Base-by-base conservation (phyloP, 2,888 invertebrate species). In the Epirrhoe alternata region DNA sequence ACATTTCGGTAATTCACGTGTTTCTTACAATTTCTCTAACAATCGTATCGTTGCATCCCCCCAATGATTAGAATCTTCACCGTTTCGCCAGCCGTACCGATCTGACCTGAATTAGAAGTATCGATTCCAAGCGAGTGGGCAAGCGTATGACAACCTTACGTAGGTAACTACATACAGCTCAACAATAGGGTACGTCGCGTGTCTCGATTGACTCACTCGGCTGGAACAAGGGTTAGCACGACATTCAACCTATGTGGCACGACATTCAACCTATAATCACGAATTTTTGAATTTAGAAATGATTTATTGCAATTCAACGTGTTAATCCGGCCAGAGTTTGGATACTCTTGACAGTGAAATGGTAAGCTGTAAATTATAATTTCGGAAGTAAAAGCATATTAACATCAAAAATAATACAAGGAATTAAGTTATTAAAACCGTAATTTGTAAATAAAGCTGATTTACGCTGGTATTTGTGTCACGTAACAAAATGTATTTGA, bases 161-260 rank as follows among this genome's bases (percentile, higher is more conserved):
- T 50, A 16, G 38, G 24, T 58, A 64, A 42, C 55, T 60, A 61
- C 61, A 52, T 45, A 58, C 52, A 33, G 63, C 67, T 70, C 62
- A 61, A 73, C 75, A 76, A 75, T 77, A 76, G 82, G 82, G 85
- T 85, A 81, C 73, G 74, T 81, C 70, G 78, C 79, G 77, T 78
- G 80, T 77, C 69, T 65, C 76, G 74, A 77, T 79, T 78, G 82
- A 83, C 75, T 86, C 87, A 82, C 87, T 88, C 86, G 87, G 88
- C 86, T 88, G 87, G 66, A 87, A 87, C 86, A 87, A 86, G 81
- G 80, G 77, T 74, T 74, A 81, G 77, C 77, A 79, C 78, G 76
- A 12, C 5, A 31, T 52, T 16, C 8, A 14, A 49, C 35, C 49
- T n/a, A 82, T 76, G 76, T 74, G 77, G 78, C 77, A 79, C 78